A percentile compares a stretch with the other conserved stretches of the same genome.
phyloP scores from a whole-genome alignment of 2,113 vertebrate genomes.

The Salminus brasiliensis region DNA sequence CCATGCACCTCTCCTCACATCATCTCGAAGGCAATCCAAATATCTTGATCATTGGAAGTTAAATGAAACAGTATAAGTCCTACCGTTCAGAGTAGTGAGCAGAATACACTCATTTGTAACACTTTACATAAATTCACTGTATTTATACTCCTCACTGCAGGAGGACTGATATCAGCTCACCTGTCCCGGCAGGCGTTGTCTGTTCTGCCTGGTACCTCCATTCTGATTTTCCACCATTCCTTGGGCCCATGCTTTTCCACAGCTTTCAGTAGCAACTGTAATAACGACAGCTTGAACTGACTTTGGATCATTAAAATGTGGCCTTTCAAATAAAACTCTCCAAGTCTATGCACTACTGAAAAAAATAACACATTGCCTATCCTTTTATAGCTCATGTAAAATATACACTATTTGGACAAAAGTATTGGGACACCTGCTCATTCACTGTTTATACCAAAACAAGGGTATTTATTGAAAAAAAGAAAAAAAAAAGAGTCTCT shows the following conservation, averaged over 20 bases:
- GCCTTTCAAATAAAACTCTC: neutral
- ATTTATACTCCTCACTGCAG: neutral
- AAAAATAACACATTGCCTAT: no score
- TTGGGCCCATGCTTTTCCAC: constrained; percentile 79
- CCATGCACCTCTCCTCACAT: constrained; percentile 84
- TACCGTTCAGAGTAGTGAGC: no score
- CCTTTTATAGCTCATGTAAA: no score
- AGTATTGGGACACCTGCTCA: no score
- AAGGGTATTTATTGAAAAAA: no score
- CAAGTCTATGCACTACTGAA: no score
- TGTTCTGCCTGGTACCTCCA: constrained; percentile 86
- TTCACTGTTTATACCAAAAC: no score
- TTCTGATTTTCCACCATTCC: constrained; percentile 88
- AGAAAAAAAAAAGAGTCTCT: no score
- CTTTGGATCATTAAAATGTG: neutral
- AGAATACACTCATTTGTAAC: no score
- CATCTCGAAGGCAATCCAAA: constrained; percentile 76
- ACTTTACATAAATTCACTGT: neutral
- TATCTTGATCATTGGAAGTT: constrained; percentile 74
- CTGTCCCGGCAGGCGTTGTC: constrained; percentile 88
- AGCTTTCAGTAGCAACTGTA: constrained; percentile 83
- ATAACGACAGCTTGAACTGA: neutral
- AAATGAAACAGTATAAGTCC: neutral
- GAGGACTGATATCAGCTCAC: constrained; percentile 62
- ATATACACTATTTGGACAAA: no score